Evolutionary conservation across 1,140 invertebrate species (phyloP), one percentile per base, ranked within the genome.

Genomic region (Tetranychus urticae): DNA sequence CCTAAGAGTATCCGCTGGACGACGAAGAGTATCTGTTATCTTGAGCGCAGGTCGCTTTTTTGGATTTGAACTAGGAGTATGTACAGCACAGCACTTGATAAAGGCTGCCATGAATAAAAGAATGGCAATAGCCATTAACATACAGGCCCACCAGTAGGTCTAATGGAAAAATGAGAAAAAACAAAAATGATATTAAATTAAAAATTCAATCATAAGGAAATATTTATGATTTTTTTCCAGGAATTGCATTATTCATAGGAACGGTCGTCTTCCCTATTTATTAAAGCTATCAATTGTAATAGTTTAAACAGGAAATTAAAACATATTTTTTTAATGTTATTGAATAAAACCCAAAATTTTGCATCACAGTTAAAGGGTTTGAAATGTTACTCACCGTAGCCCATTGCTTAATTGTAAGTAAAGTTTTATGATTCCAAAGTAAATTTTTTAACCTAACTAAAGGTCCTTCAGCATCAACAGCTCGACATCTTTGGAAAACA

Each of bases 71-170:
- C 89, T 94, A 31, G 94, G 94, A 50, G 94, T 98, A 72, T 98
- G 93, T 58, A 98, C 93, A 14, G 94, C 93, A 75, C 93, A 98
- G 71, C 93, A 94, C 72, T 97, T 97, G 67, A 99, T 96, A 73
- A 99, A 97, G n/a, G 91, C 74, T 35, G 88, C 92, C 92, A 98
- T 97, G 67, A 91, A 82, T 62, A 96, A 82, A 8, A 98, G 82
- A 67, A 97, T 85, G 45, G 78, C 83, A 57, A 98, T 83, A 33
- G 85, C 82, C 74, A 92, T 87, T 8, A 97, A 72, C 62, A 97
- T 75, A 60, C 96, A 91, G 8, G 85, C 86, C 86, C 92, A 98
- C 94, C 94, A 99, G 68, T 88, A 84, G 70, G 87, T 87, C 83
- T 86, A 67, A 73, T 71, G 61, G 45, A 62, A 63, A 59, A 65